Base-by-base conservation (phyloP, 2,113 vertebrate genomes). In the Isurus oxyrinchus region DNA sequence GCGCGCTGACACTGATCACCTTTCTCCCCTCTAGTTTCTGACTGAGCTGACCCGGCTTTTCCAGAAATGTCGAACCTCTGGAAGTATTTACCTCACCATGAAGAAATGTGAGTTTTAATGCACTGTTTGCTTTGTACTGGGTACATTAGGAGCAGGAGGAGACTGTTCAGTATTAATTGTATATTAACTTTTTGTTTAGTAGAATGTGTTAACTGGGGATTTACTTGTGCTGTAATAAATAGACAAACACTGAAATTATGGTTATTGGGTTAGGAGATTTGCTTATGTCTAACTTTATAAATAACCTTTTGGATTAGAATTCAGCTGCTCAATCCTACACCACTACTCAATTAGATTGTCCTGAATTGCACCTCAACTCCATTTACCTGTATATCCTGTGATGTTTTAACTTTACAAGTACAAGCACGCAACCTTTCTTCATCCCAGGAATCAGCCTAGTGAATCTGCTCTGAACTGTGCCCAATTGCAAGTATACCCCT, bases 1-100 rank as follows among this genome's bases (percentile, higher is more conserved):
- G 57, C n/a, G 16, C 14, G 21, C 21, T 79, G 86, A 44, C 31
- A 49, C 13, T 96, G 16, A 63, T 2, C 35, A 14, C 55, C 27
- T n/a, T 25, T 76, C 13, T 40, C 96, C 69, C 96, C 97, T 98
- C 19, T 97, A 99, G 99, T 99, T 99, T 97, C 98, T 99, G 97
- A 99, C 99, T 8, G 99, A 99, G 98, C 98, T 99, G 87, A 99
- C 99, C 0, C 97, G 99, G 27, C 98, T 99, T 84, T 99, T 99
- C 97, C 99, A 99, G 81, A 99, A 99, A 97, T 99, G 99, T 97
- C 98, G 99, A 96, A 97, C 98, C 55, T 98, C 98, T 76, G 99
- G 99, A 79, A 99, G 99, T 86, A 99, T 99, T 69, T 99, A 98
- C 97, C 99, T 99, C 97, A 99, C 99, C 59, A 97, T 99, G 97